Conservation (phyloP, 2,888 invertebrate species). For the Folsomia candida region DNA sequence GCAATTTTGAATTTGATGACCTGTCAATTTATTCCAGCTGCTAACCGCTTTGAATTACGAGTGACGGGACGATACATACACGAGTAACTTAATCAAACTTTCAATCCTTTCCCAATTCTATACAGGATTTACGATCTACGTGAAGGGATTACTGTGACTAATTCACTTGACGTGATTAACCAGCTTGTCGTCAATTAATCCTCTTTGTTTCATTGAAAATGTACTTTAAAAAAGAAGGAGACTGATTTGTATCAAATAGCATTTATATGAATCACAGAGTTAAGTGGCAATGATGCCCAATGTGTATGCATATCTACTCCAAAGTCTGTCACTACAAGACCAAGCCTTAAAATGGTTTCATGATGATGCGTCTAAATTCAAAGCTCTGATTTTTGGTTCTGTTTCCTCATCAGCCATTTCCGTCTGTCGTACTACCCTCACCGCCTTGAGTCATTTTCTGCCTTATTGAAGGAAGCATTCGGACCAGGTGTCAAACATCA, state of each 20-base stretch:
- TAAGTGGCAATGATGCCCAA: background rate
- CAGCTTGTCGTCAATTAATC: background rate
- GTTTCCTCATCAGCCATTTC: slow-evolving; percentile 64
- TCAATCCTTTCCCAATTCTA: background rate
- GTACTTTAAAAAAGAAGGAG: background rate
- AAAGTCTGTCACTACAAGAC: too few species aligned
- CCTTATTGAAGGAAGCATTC: slow-evolving; percentile 71
- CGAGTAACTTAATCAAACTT: background rate
- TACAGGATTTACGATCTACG: background rate
- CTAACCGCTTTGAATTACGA: background rate
- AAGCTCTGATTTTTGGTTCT: background rate
- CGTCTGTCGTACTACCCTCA: slow-evolving; percentile 86
- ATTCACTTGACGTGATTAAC: background rate
- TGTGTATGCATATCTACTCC: too few species aligned
- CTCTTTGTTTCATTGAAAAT: background rate
- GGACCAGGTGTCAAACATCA: slow-evolving; percentile 64
- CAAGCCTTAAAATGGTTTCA: slow-evolving; percentile 1
- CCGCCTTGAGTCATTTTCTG: slow-evolving; percentile 67
- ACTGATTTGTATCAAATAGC: background rate
- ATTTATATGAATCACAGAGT: background rate
- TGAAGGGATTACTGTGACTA: background rate
- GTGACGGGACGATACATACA: background rate
- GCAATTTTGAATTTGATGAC: slow-evolving; percentile 6
- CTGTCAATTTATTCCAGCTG: slow-evolving; percentile 10
- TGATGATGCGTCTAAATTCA: background rate